These are phyloP conservation scores for Oophaga pumilio DNA, from an alignment of 2,113 vertebrate species.

Conservation along the genomic window DNA sequence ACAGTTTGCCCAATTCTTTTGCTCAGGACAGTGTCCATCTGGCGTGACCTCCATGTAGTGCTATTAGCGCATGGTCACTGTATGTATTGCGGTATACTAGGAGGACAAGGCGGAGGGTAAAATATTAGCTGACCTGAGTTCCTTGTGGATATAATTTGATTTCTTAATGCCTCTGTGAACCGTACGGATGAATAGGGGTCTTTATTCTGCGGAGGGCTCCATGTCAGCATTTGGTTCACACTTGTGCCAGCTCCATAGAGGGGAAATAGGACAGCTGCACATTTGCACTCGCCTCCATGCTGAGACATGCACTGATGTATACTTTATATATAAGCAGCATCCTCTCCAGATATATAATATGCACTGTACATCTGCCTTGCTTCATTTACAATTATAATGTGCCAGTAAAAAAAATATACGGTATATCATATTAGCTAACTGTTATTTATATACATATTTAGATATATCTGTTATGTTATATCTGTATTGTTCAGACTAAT, in stretches of 20 bases:
- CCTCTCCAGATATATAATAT: neutral
- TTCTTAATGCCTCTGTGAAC: slow-evolving; percentile 40
- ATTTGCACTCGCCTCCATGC: neutral
- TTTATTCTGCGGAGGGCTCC: slow-evolving; percentile 1
- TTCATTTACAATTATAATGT: too few species aligned
- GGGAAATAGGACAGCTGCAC: neutral
- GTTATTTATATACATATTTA: too few species aligned
- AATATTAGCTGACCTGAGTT: slow-evolving; percentile 24
- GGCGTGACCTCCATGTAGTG: neutral
- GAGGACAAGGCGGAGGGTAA: neutral
- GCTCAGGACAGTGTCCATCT: neutral
- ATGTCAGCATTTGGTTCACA: slow-evolving; percentile 31
- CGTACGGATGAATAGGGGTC: slow-evolving; percentile 25
- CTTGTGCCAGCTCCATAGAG: slow-evolving; percentile 22
- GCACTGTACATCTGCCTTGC: too few species aligned
- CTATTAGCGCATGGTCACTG: neutral
- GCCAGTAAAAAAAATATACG: too few species aligned
- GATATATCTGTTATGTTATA: too few species aligned
- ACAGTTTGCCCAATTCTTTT: too few species aligned
- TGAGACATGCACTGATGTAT: neutral
- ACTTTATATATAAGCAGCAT: neutral
- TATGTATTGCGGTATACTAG: neutral
- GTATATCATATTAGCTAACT: too few species aligned
- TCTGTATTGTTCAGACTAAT: too few species aligned
- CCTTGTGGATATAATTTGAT: slow-evolving; percentile 49